Evolutionary conservation across 2,797 vertebrate genomes (phyloP).

Genomic region (Meda fulgida): DNA sequence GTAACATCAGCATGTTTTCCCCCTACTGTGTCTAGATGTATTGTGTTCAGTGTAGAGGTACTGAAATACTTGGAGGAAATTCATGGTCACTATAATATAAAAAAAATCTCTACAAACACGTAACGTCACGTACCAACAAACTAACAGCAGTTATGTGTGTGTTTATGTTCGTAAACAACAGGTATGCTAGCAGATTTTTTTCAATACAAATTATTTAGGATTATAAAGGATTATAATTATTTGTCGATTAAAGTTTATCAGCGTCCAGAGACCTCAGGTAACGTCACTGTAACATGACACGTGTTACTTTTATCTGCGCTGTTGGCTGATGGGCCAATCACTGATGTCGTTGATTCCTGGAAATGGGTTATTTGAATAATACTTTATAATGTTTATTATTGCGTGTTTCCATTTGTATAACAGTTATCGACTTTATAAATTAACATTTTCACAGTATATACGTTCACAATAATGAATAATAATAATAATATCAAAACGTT

Average conservation of each 20-base stretch:
- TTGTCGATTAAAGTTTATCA: background rate
- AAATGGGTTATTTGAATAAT: background rate
- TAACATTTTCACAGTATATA: background rate
- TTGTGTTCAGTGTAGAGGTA: background rate
- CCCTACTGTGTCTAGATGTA: background rate
- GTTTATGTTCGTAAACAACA: background rate
- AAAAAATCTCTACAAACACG: background rate
- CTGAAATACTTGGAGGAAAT: background rate
- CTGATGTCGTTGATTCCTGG: no score
- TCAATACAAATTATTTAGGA: background rate
- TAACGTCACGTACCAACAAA: background rate
- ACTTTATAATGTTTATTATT: background rate
- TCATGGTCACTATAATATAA: background rate
- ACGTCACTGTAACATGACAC: background rate
- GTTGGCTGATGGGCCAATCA: background rate
- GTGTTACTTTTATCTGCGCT: slow-evolving; percentile 11
- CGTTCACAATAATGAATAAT: background rate
- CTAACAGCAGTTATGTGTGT: background rate
- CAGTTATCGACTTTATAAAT: background rate
- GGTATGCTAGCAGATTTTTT: no score
- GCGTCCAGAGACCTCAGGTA: background rate
- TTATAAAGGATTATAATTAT: background rate
- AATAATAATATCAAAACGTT: background rate
- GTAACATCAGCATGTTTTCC: background rate
- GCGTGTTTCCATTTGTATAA: background rate